Conservation (phyloP, 2,888 invertebrate species). For the Volucella inflata region DNA sequence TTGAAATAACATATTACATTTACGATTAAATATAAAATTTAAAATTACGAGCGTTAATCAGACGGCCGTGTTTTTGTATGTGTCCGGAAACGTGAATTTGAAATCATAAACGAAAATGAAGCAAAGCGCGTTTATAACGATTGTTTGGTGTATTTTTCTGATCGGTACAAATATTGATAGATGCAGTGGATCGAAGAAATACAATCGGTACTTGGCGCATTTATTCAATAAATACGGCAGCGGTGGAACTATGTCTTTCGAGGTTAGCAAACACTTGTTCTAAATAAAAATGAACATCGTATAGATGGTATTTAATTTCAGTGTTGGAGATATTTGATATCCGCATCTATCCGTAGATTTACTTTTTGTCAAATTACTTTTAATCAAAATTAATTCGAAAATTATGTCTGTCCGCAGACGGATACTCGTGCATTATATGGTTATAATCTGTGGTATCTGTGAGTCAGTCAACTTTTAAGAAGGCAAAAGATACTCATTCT, state of each 20-base stretch:
- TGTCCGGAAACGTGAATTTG: conserved; percentile 27
- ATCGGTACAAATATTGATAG: conserved; percentile 18
- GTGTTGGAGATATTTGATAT: conserved; percentile 45
- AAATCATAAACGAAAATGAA: conserved; percentile 42
- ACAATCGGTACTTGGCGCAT: conserved; percentile 82
- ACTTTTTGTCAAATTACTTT: conserved; percentile 52
- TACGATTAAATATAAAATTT: neutral
- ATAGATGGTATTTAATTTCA: neutral
- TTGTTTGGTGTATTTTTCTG: conserved; percentile 46
- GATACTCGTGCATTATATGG: neutral
- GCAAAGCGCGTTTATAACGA: conserved; percentile 36
- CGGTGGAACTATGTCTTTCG: conserved; percentile 82
- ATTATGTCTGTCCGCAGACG: conserved; percentile 49
- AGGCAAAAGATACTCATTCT: conserved; percentile 28
- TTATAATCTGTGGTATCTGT: conserved; percentile 38
- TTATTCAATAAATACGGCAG: conserved; percentile 83
- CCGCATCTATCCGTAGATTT: conserved; percentile 42
- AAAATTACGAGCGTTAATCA: neutral
- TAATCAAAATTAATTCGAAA: conserved; percentile 71
- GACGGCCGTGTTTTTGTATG: neutral
- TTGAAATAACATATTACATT: conserved; percentile 2
- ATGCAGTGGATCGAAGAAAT: conserved; percentile 79
- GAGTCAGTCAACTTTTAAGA: conserved; percentile 48
- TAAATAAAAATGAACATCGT: conserved; percentile 1
- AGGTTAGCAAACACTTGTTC: conserved; percentile 78